Conservation (phyloP, 2,797 vertebrate species). For the Octomys mimax region DNA sequence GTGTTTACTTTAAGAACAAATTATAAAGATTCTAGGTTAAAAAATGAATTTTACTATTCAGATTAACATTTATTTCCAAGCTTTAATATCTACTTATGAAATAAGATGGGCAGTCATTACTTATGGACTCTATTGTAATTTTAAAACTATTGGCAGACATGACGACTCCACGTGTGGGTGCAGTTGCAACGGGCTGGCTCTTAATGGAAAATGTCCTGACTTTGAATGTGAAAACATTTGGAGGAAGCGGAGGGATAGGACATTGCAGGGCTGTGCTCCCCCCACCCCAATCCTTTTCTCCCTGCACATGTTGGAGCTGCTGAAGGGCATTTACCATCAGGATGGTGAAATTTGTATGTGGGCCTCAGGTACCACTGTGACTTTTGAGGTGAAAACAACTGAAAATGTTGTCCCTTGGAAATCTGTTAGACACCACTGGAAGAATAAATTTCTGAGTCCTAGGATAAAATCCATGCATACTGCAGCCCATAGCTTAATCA, state of each 20-base stretch:
- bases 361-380: background rate
- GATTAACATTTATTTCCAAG: background rate
- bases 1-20: background rate
- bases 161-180: background rate
- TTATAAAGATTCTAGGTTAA: background rate
- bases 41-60: background rate
- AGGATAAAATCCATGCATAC: background rate
- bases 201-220: background rate
- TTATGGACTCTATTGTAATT: background rate
- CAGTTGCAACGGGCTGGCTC: background rate
- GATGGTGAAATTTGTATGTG: background rate
- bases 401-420: background rate
- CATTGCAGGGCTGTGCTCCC: background rate
- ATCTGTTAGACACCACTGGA: background rate
- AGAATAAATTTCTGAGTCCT: background rate
- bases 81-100: background rate
- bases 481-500: background rate
- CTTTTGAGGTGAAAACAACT: constrained; percentile 14
- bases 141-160: background rate
- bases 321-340: background rate
- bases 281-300: fast-evolving
- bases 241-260: background rate
- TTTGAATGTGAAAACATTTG: background rate
- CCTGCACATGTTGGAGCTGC: background rate
- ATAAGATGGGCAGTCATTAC: background rate